Evolutionary conservation across 2,113 vertebrate genomes (phyloP), one percentile per base, ranked within the genome.

Genomic region (Thunnus maccoyii): DNA sequence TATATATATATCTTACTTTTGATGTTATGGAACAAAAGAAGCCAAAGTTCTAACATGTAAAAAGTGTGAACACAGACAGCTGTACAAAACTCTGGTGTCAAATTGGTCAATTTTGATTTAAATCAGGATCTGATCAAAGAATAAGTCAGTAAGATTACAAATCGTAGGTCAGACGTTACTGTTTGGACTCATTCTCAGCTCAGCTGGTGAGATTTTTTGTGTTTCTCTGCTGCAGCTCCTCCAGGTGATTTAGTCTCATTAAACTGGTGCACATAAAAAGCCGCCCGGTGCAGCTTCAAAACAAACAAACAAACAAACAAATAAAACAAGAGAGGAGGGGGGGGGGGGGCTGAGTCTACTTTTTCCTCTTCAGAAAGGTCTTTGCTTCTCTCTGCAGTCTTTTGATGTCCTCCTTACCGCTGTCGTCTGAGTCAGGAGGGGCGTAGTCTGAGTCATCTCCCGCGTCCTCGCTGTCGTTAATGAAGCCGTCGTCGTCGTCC

Each of bases 401-500:
- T 10, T 66, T 63, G 10, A 94, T 1, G 36, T 93, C 92, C 67
- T 94, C 94, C 57, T 77, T 80, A 0, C 65, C 83, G 41, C 89
- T 86, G 83, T 92, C 91, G 0, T 88, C 94, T 0, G 88, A 92
- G 50, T 75, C 86, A 0, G 85, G 90, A 0, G 95, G 95, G 15
- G 72, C 60, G 16, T 94, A 96, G 63, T 96, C 95, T 0, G 92
- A 94, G 80, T 94, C 95, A 0, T 91, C 83, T 9, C 64, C 92
- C 0, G 2, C 44, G 41, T 90, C 92, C 8, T 93, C 93, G 25
- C 93, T 94, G 69, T 91, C 93, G 0, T 95, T 61, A 10, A 94
- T 94, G 82, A 95, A 95, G 86, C 93, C 90, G 91, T 94, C 87
- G 0, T 92, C 32, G 32, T 36, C 32, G 7, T 36, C 60, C 1